phyloP scores from a whole-genome alignment of 1,140 invertebrate genomes.

The Apis cerana region DNA sequence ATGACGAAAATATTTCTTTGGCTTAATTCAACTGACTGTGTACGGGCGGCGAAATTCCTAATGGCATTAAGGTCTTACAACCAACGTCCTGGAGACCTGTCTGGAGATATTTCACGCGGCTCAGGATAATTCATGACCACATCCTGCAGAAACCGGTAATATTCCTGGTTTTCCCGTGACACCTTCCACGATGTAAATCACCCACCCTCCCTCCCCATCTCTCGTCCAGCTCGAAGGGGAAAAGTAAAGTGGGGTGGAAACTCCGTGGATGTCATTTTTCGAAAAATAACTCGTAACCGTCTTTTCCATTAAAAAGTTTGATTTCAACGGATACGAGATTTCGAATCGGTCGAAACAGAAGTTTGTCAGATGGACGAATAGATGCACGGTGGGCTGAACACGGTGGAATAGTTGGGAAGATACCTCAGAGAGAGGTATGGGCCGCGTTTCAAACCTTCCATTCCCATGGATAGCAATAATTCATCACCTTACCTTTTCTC shows the following conservation, averaged over 20 bases:
- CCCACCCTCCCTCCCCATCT: not conserved
- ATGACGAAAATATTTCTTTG: conserved; percentile 31
- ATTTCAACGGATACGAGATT: conserved; percentile 42
- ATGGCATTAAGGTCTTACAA: conserved; percentile 52
- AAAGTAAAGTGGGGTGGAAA: conserved; percentile 53
- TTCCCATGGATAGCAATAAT: not conserved
- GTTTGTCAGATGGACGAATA: conserved; percentile 18
- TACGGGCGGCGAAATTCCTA: conserved; percentile 45
- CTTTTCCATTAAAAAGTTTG: conserved; percentile 66
- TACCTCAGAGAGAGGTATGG: too few species aligned
- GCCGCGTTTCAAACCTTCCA: conserved; percentile 6
- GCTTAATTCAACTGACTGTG: conserved; percentile 23
- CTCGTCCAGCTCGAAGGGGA: not conserved
- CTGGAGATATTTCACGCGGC: conserved; percentile 56
- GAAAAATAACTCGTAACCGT: conserved; percentile 54
- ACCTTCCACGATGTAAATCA: conserved; percentile 61
- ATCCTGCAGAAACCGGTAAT: conserved; percentile 60
- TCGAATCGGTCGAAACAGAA: conserved; percentile 20
- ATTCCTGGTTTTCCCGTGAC: conserved; percentile 50
- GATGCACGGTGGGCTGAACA: too few species aligned
- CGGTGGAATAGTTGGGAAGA: not conserved
- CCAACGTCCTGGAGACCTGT: conserved; percentile 46
- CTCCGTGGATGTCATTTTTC: conserved; percentile 36
- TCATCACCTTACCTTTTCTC: conserved; percentile 23
- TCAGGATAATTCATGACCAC: conserved; percentile 57